Evolutionary conservation across 2,113 vertebrate species (phyloP), one percentile per base, ranked within the genome.

Genomic region (Nasalis larvatus): DNA sequence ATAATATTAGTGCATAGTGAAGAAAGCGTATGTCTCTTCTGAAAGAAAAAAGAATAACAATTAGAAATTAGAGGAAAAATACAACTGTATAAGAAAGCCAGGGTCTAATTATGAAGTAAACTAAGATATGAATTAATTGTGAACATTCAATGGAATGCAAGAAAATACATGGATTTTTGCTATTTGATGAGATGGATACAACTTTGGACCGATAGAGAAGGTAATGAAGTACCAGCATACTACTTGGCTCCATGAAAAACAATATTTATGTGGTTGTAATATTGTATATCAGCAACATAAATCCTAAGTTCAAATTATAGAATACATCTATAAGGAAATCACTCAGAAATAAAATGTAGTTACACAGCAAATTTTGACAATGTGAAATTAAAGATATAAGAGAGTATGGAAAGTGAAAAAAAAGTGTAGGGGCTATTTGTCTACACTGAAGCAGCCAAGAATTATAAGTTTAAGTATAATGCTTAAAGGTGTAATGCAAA

Each of bases 401-500:
- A 90, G 23, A 49, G 1, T 63, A 58, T 56, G 12, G 47, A 27
- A 74, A 96, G 84, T 74, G 2, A 18, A 80, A 88, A 47, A 68
- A 27, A 96, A 86, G 4, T 63, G 1, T 49, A 25, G 1, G 4
- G 58, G 2, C 5, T 82, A 86, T 82, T 37, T 35, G 30, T 35
- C 54, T 60, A 18, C 77, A 82, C 52, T 76, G 58, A 20, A n/a
- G 23, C 12, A 45, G 4, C n/a, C 76, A 80, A 76, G 23, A 95
- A 68, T 11, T 69, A 45, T 35, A 76, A 49, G 17, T 49, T 66
- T 86, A 92, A 40, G 54, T 74, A 76, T 35, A 94, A 47, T 32
- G 6, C 81, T 69, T 95, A 96, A 97, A 96, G 25, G 60, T 49
- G 58, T 47, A 91, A n/a, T 49, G 11, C 21, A 87, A 97, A 90